phyloP scores from a whole-genome alignment of 2,113 vertebrate genomes.

The Cranoglanis bouderius region DNA sequence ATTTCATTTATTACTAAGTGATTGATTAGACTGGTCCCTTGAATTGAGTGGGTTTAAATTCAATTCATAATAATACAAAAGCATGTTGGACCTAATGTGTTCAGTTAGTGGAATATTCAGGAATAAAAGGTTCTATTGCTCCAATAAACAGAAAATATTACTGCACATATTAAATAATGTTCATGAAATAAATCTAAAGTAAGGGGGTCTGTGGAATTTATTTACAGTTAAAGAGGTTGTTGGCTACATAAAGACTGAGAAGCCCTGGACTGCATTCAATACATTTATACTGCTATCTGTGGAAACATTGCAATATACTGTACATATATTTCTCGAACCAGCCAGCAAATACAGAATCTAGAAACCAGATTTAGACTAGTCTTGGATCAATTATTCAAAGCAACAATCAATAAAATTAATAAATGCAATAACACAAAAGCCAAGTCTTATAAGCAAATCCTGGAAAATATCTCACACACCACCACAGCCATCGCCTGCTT shows the following conservation, averaged over 20 bases:
- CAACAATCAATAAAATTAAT: neutral
- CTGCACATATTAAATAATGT: neutral
- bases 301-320: neutral
- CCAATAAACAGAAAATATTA: neutral
- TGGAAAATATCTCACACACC: conserved; percentile 6
- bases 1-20: neutral
- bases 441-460: neutral
- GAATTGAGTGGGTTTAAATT: neutral
- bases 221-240: neutral
- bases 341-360: neutral
- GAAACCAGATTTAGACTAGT: neutral
- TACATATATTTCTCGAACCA: neutral
- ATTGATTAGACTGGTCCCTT: neutral
- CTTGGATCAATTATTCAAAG: neutral
- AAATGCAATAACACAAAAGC: neutral
- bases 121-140: neutral
- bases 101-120: neutral
- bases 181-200: neutral
- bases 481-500: neutral
- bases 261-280: neutral
- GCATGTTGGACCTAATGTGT: neutral
- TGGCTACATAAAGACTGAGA: neutral
- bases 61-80: neutral
- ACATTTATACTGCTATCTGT: neutral
- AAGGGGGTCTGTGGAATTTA: neutral